Evolutionary conservation across 2,888 invertebrate species (phyloP).

Genomic region (Eurytoma adleriae): DNA sequence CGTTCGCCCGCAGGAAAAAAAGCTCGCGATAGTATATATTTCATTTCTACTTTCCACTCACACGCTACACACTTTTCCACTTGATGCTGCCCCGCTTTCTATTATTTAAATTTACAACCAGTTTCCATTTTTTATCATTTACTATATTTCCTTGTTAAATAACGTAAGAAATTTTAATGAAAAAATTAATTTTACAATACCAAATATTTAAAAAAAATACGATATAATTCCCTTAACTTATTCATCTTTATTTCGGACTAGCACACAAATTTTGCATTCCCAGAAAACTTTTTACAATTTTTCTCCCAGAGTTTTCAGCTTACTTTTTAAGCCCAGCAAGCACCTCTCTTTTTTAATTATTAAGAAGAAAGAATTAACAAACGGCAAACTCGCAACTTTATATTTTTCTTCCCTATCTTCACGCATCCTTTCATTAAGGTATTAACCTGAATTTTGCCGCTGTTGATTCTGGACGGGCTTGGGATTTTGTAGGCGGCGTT

Average conservation of each 20-base stretch:
- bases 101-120: too few species aligned
- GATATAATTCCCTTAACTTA: too few species aligned
- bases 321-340: not conserved
- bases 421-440: not conserved
- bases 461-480: slow-evolving; percentile 2
- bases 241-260: too few species aligned
- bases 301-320: not conserved
- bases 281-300: not conserved
- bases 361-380: too few species aligned
- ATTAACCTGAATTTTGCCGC: not conserved
- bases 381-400: not conserved
- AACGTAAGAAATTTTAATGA: not conserved
- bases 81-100: too few species aligned
- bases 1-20: not conserved
- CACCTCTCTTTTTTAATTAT: too few species aligned
- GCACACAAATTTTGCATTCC: too few species aligned
- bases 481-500: not conserved
- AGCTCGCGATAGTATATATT: not conserved
- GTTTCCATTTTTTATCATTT: not conserved
- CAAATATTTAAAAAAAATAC: not conserved
- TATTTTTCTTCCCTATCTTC: not conserved
- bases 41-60: not conserved
- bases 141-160: too few species aligned
- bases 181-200: not conserved
- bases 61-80: not conserved